Evolutionary conservation across 2,797 vertebrate genomes (phyloP).

Genomic region (Syndactyla subalaris): DNA sequence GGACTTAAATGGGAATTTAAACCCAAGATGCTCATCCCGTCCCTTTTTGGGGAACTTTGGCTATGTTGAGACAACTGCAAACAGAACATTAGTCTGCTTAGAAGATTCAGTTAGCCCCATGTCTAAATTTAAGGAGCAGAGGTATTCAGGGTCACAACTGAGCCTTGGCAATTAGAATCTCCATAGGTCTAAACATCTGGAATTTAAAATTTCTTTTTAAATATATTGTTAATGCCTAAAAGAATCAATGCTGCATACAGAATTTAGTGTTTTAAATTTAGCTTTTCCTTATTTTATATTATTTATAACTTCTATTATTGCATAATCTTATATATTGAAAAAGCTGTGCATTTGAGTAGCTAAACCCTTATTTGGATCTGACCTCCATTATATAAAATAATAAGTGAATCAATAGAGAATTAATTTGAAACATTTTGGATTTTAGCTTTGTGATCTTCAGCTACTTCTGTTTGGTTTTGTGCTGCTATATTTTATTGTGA

Average conservation of each 20-base stretch:
- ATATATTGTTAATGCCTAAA: neutral
- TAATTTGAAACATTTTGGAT: neutral
- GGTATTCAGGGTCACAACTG: neutral
- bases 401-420: neutral
- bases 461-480: neutral
- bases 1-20: neutral
- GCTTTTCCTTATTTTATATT: neutral
- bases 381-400: neutral
- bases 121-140: neutral
- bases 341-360: neutral
- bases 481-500: neutral
- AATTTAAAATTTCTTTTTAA: neutral
- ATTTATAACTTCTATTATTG: neutral
- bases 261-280: neutral
- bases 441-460: neutral
- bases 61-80: neutral
- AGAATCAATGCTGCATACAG: neutral
- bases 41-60: neutral
- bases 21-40: neutral
- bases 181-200: neutral
- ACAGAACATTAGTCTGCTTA: neutral
- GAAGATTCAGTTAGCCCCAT: neutral
- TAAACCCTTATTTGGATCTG: neutral
- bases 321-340: neutral
- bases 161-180: neutral